phyloP scores from a whole-genome alignment of 2,888 invertebrate genomes.

The Eledone cirrhosa region DNA sequence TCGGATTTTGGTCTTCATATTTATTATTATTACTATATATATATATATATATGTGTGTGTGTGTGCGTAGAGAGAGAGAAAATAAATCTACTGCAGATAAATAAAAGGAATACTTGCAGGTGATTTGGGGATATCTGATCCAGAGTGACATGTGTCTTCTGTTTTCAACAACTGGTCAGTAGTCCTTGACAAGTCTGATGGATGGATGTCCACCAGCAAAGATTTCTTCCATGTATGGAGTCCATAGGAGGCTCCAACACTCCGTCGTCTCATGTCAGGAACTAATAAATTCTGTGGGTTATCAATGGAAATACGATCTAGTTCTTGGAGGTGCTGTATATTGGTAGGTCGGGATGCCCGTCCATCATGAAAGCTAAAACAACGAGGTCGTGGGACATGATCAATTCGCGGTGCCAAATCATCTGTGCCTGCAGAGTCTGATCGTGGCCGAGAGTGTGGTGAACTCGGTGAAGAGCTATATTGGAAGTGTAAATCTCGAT shows the following conservation, averaged over 20 bases:
- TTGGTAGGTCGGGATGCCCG: constrained; percentile 47
- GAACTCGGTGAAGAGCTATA: constrained; percentile 43
- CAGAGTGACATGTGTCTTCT: constrained; percentile 12
- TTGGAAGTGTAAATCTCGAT: constrained; percentile 46
- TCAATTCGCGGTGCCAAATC: constrained; percentile 43
- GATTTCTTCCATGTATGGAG: constrained; percentile 53
- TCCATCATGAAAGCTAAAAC: constrained; percentile 60
- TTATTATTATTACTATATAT: too few species aligned
- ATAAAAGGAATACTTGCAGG: constrained; percentile 5
- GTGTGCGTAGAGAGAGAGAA: too few species aligned
- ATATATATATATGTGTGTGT: too few species aligned
- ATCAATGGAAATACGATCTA: constrained; percentile 42
- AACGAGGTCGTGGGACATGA: constrained; percentile 46
- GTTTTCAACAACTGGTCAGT: constrained; percentile 12
- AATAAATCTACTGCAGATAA: too few species aligned
- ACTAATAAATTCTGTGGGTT: constrained; percentile 45
- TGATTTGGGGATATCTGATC: constrained; percentile 14
- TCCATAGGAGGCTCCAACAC: constrained; percentile 55
- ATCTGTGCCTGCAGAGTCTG: constrained; percentile 54
- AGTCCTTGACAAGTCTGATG: constrained; percentile 46
- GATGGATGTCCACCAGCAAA: constrained; percentile 51
- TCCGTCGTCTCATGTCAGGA: constrained; percentile 55
- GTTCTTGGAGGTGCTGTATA: constrained; percentile 37
- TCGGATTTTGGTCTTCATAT: too few species aligned
- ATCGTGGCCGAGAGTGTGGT: constrained; percentile 48